Conservation (phyloP, 2,797 vertebrate species). For the Pempheris klunzingeri region DNA sequence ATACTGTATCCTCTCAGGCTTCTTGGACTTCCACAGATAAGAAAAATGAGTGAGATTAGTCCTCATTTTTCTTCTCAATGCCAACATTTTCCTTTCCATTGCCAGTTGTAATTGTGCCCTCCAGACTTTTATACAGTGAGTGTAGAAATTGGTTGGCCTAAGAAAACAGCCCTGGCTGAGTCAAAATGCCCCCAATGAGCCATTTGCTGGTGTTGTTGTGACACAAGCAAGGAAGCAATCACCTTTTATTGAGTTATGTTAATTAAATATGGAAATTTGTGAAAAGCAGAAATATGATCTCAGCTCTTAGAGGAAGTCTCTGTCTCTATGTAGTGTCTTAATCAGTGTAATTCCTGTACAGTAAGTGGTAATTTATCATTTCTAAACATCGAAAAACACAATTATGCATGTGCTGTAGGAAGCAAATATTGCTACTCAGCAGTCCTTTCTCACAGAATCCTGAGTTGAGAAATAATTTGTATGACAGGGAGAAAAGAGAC, state of each 20-base stretch:
- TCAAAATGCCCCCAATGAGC: slow-evolving; percentile 58
- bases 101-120: slow-evolving; percentile 79
- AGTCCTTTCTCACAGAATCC: not conserved
- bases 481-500: not conserved
- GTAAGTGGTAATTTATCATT: slow-evolving; percentile 41
- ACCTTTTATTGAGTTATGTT: slow-evolving; percentile 58
- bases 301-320: slow-evolving; percentile 28
- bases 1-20: slow-evolving; percentile 65
- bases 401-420: slow-evolving; percentile 2
- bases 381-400: slow-evolving; percentile 16
- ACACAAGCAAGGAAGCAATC: slow-evolving; percentile 56
- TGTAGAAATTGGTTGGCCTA: slow-evolving; percentile 61
- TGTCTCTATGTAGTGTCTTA: slow-evolving; percentile 32
- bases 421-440: slow-evolving; percentile 1
- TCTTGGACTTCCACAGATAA: slow-evolving; percentile 72
- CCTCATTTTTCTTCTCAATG: slow-evolving; percentile 79
- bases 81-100: slow-evolving; percentile 78
- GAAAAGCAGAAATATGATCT: slow-evolving; percentile 23
- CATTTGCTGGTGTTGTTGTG: slow-evolving; percentile 42
- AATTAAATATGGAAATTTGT: slow-evolving; percentile 68
- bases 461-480: not conserved
- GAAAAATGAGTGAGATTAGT: slow-evolving; percentile 79
- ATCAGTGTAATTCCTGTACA: slow-evolving; percentile 50
- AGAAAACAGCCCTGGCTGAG: slow-evolving; percentile 61
- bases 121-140: slow-evolving; percentile 72